Base-by-base conservation (phyloP, 2,797 vertebrate species). In the Centroberyx gerrardi region DNA sequence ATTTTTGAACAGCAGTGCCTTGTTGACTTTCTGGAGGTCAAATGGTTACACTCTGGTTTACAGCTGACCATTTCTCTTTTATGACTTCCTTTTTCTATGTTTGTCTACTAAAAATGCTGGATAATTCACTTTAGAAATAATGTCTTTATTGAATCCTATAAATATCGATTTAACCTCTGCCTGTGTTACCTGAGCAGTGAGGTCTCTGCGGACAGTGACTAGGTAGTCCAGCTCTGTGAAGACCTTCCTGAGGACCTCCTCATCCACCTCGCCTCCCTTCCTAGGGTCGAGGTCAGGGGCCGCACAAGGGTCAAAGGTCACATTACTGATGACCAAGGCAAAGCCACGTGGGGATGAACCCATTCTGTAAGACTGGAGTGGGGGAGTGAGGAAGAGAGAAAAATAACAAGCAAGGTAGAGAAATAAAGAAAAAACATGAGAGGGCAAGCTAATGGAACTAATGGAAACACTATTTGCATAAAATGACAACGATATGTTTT, bases 281-380 rank as follows among this genome's bases (percentile, higher is more conserved):
- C 98, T 96, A 9, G 93, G 93, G 59, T 97, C 97, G 70, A 99
- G 93, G 29, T 99, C 97, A 8, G 90, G 68, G 8, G 91, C 93
- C 89, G 81, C 90, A 62, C 49, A 54, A 2, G 92, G 86, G 60
- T 94, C 94, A 90, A 99, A 99, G 59, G 60, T 93, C 78, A 98
- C 93, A 0, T 99, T 99, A 88, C 98, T 99, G 83, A 99, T 95
- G 70, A 99, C 95, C 81, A 99, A 87, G 0, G 96, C 97, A 53
- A 96, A 89, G 59, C 98, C 98, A 6, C 97, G 95, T 0, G 97
- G 97, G 31, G 90, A 90, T 4, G 98, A 97, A 44, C 68, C 83
- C 94, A 99, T 93, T 60, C 88, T 95, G 79, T 99, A 99, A 1
- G 98, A 96, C 98, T 99, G 52, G n/a, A 68, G 22, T 1, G 28